A percentile compares a stretch with the other conserved stretches of the same genome.
Conservation (phyloP, 2,113 vertebrate species). For the Oreocharis arfaki region DNA sequence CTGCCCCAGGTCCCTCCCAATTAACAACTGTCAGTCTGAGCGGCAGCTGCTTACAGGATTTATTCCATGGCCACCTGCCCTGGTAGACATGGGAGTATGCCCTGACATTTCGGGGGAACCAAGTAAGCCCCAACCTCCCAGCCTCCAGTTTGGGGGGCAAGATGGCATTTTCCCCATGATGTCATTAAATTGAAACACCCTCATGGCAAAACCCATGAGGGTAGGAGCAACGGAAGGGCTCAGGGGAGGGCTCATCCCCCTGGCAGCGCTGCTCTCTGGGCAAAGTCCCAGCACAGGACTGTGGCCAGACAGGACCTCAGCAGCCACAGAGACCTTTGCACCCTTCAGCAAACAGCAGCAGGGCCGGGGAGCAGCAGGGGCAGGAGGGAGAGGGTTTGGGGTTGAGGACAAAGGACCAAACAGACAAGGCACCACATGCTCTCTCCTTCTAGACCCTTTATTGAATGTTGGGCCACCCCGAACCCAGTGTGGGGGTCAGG, state of each 20-base stretch:
- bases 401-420: accelerated
- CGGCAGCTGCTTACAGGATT: accelerated
- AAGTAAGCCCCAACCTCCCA: background rate
- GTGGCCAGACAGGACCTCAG: accelerated
- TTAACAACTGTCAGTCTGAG: accelerated
- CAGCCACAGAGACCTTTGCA: background rate
- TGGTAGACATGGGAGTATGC: accelerated
- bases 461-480: background rate
- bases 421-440: background rate
- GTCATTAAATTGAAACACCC: background rate
- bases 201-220: background rate
- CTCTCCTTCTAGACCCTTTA: conserved; percentile 5
- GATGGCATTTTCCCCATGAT: accelerated
- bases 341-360: background rate
- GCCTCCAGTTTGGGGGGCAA: background rate
- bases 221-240: accelerated
- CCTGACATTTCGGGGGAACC: background rate
- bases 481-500: background rate
- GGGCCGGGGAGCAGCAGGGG: accelerated
- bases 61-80: background rate
- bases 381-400: background rate
- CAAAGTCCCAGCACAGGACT: background rate
- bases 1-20: accelerated
- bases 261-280: background rate
- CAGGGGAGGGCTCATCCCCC: background rate